phyloP scores from a whole-genome alignment of 2,888 invertebrate genomes.

The Diabrotica balteata region DNA sequence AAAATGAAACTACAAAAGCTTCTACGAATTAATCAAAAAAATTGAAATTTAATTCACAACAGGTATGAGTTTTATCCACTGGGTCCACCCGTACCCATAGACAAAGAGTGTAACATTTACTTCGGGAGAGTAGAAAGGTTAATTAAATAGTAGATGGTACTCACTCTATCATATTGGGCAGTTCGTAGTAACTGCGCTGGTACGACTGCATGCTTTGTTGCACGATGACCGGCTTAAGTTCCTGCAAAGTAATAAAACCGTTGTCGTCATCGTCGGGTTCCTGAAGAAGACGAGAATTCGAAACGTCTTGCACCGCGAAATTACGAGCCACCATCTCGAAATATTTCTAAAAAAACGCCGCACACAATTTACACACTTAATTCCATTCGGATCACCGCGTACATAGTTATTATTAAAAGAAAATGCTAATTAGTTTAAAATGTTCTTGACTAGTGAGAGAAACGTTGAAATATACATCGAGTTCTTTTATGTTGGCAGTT shows the following conservation, averaged over 20 bases:
- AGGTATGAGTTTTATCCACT: too few species aligned
- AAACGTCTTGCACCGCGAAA: conserved; percentile 57
- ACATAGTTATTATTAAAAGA: background rate
- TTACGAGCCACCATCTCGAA: conserved; percentile 57
- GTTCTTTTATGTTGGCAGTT: conserved; percentile 35
- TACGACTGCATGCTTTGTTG: conserved; percentile 46
- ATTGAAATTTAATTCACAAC: too few species aligned
- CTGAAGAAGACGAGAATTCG: conserved; percentile 58
- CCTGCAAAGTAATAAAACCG: conserved; percentile 59
- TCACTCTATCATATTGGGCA: conserved; percentile 57
- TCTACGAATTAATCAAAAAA: too few species aligned
- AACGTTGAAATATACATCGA: conserved; percentile 43
- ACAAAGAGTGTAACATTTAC: too few species aligned
- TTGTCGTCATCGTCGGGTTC: conserved; percentile 56
- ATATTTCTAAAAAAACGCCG: too few species aligned
- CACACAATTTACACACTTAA: background rate
- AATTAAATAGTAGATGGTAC: conserved; percentile 34
- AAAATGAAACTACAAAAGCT: too few species aligned
- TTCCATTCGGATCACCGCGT: background rate
- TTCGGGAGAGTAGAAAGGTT: too few species aligned
- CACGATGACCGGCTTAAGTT: conserved; percentile 52
- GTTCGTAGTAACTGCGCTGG: conserved; percentile 56
- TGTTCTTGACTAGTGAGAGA: conserved; percentile 26
- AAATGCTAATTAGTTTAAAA: background rate
- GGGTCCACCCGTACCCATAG: too few species aligned